Evolutionary conservation across 2,113 vertebrate species (phyloP).

Genomic region (Hippocampus abdominalis): DNA sequence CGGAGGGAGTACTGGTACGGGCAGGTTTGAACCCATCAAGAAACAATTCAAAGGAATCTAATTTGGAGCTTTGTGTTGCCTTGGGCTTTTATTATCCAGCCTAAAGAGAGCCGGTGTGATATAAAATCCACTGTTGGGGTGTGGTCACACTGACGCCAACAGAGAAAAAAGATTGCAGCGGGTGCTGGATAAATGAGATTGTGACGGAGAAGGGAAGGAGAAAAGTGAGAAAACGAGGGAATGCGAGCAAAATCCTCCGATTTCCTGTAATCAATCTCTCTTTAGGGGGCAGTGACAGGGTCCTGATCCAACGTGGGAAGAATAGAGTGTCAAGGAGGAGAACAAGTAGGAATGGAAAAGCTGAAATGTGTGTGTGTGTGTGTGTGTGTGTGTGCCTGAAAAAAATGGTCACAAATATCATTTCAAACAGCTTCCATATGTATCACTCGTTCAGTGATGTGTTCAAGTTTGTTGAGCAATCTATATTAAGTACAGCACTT

Average conservation of each 20-base stretch:
- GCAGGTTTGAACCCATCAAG: constrained; percentile 22
- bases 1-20: constrained; percentile 3
- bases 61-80: constrained; percentile 34
- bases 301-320: constrained; percentile 56
- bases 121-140: constrained; percentile 17
- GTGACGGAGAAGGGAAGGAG: constrained; percentile 22
- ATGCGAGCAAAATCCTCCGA: constrained; percentile 50
- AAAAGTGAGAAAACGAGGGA: constrained; percentile 30
- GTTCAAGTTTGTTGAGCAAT: constrained; percentile 4
- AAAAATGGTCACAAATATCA: constrained; percentile 26
- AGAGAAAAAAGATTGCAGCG: constrained; percentile 29
- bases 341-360: constrained; percentile 10
- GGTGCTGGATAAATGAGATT: constrained; percentile 25
- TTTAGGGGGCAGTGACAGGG: constrained; percentile 60
- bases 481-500: constrained; percentile 12
- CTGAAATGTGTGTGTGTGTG: constrained; percentile 23
- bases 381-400: constrained; percentile 8
- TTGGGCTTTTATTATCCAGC: constrained; percentile 42
- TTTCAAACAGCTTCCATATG: constrained; percentile 11
- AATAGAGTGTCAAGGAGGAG: constrained; percentile 43
- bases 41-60: constrained; percentile 35
- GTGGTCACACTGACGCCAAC: constrained; percentile 29
- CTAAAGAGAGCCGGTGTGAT: constrained; percentile 17
- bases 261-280: constrained; percentile 69
- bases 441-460: not conserved